Conservation (phyloP, 2,797 vertebrate genomes). For the Hippoglossus hippoglossus region DNA sequence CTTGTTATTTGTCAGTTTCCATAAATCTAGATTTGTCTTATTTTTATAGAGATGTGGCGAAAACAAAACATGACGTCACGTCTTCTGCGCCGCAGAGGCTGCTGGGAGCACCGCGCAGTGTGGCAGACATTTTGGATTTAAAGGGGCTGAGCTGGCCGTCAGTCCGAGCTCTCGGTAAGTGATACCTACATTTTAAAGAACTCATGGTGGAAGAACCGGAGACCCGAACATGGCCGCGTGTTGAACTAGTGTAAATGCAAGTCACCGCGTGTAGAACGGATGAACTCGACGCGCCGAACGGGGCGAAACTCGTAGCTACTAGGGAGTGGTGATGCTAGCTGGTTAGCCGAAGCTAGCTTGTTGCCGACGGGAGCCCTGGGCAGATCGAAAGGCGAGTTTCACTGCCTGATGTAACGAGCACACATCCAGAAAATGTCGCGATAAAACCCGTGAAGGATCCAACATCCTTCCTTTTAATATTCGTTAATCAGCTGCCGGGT, state of each 20-base stretch:
- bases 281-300: background rate
- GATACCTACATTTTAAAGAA: background rate
- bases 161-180: constrained; percentile 78
- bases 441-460: rapidly evolving
- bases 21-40: too few species aligned
- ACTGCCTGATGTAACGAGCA: background rate
- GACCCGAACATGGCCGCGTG: rapidly evolving
- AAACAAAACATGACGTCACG: constrained; percentile 79
- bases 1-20: too few species aligned
- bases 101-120: constrained; percentile 56
- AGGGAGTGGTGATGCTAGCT: constrained; percentile 79
- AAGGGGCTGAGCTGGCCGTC: constrained; percentile 76
- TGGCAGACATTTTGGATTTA: constrained; percentile 85
- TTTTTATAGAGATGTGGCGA: background rate
- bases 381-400: constrained; percentile 12
- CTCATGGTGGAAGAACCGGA: rapidly evolving
- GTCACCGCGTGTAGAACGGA: rapidly evolving
- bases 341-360: constrained; percentile 52
- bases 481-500: background rate
- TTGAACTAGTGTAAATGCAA: rapidly evolving
- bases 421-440: rapidly evolving
- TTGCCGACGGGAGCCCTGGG: constrained; percentile 33
- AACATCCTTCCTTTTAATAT: too few species aligned
- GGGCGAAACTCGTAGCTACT: constrained; percentile 3
- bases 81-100: constrained; percentile 51